Percentiles rank a stretch among this genome's conserved stretches.
Conservation (phyloP, 2,113 vertebrate species). For the Paramisgurnus dabryanus region DNA sequence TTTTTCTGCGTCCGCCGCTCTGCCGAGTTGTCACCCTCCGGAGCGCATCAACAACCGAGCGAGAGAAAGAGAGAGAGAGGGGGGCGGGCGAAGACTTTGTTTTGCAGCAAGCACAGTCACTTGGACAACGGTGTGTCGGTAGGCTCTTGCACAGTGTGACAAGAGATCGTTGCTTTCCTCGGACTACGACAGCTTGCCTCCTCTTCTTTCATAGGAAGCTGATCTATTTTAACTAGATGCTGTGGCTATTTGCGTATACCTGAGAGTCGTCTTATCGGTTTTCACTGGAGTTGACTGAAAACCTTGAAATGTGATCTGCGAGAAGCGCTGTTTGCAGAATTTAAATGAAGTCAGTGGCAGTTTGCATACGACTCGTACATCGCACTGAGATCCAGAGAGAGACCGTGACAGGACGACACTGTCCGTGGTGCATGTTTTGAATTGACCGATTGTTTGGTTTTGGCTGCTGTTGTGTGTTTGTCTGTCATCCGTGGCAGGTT, state of each 20-base stretch:
- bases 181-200: neutral
- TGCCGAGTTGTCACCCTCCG: constrained; percentile 37
- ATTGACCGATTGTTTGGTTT: constrained; percentile 23
- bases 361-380: neutral
- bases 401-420: neutral
- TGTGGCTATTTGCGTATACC: neutral
- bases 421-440: neutral
- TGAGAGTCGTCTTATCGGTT: neutral
- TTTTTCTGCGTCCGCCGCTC: constrained; percentile 48
- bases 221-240: neutral
- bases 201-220: constrained; percentile 1
- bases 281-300: neutral
- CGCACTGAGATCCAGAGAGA: neutral
- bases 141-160: neutral
- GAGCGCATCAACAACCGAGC: constrained; percentile 28
- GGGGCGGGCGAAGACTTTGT: constrained; percentile 15
- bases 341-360: constrained; percentile 14
- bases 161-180: constrained; percentile 10
- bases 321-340: neutral
- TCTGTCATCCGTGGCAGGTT: neutral
- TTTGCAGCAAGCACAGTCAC: constrained; percentile 8
- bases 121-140: constrained; percentile 16
- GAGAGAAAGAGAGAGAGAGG: constrained; percentile 36
- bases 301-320: neutral
- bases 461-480: constrained; percentile 12